Conservation (phyloP, 2,888 invertebrate genomes). For the Phortica okadai region DNA sequence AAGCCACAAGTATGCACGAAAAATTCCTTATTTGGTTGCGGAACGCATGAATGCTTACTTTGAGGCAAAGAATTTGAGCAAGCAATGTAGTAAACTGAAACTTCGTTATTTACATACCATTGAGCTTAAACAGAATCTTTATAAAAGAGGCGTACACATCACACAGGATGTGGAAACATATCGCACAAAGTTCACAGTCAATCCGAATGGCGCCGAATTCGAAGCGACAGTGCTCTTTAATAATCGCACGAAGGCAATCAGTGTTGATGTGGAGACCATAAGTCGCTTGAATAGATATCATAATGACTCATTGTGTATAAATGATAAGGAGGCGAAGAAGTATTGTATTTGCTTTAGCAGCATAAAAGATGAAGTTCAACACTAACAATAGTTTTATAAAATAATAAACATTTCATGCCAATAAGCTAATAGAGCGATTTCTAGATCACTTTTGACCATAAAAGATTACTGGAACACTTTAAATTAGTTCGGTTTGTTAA, state of each 20-base stretch:
- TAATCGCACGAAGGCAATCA: not conserved
- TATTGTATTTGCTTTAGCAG: conserved; percentile 76
- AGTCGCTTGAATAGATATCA: conserved; percentile 79
- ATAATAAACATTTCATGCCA: too few species aligned
- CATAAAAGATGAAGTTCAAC: not conserved
- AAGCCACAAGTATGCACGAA: not conserved
- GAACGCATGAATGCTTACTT: conserved; percentile 42
- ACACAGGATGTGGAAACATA: conserved; percentile 31
- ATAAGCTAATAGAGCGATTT: too few species aligned
- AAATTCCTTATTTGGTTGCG: conserved; percentile 32
- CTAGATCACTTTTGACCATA: too few species aligned
- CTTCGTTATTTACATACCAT: not conserved
- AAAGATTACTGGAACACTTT: too few species aligned
- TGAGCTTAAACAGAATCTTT: conserved; percentile 31
- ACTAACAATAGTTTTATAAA: too few species aligned
- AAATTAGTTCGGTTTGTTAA: too few species aligned
- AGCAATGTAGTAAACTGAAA: conserved; percentile 32
- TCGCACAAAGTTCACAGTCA: conserved; percentile 15
- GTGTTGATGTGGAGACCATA: conserved; percentile 76
- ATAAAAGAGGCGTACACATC: conserved; percentile 1
- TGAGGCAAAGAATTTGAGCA: not conserved
- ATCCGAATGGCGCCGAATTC: conserved; percentile 33
- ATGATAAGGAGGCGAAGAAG: conserved; percentile 76
- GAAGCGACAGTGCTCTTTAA: conserved; percentile 46
- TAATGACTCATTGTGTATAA: conserved; percentile 77